A percentile compares a stretch with the other conserved stretches of the same genome.
phyloP scores from a whole-genome alignment of 2,113 vertebrate genomes.

The Urocolius indicus region DNA sequence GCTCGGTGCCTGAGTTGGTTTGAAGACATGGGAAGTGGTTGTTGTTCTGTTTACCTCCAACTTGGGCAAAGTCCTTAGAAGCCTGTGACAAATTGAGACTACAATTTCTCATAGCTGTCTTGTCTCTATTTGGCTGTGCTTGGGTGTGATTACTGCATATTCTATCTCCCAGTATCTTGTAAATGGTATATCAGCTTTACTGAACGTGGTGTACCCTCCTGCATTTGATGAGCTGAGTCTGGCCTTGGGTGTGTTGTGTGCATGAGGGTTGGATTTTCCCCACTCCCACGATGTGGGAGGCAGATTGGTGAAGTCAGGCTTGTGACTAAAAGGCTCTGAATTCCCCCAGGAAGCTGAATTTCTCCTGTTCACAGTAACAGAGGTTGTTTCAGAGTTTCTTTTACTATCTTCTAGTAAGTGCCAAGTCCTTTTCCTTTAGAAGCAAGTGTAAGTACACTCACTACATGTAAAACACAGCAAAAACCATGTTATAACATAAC shows the following conservation, averaged over 20 bases:
- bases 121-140: background rate
- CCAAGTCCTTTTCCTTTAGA: background rate
- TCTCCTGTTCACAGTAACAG: background rate
- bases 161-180: conserved; percentile 1
- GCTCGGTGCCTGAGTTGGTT: background rate
- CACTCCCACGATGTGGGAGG: background rate
- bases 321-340: background rate
- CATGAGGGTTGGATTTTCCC: background rate
- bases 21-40: background rate
- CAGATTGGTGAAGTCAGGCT: background rate
- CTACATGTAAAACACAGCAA: background rate
- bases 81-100: background rate
- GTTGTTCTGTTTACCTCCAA: background rate
- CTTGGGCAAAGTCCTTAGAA: background rate
- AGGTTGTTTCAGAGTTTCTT: background rate
- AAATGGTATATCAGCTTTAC: background rate
- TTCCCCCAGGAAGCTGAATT: background rate
- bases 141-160: conserved; percentile 4
- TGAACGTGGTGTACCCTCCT: background rate
- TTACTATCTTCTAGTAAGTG: background rate
- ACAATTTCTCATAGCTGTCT: background rate
- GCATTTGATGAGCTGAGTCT: background rate
- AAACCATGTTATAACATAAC: background rate
- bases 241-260: background rate
- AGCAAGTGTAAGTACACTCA: background rate